Evolutionary conservation across 2,888 invertebrate genomes (phyloP), one percentile per base, ranked within the genome.

Genomic region (Drosophila sordidula): DNA sequence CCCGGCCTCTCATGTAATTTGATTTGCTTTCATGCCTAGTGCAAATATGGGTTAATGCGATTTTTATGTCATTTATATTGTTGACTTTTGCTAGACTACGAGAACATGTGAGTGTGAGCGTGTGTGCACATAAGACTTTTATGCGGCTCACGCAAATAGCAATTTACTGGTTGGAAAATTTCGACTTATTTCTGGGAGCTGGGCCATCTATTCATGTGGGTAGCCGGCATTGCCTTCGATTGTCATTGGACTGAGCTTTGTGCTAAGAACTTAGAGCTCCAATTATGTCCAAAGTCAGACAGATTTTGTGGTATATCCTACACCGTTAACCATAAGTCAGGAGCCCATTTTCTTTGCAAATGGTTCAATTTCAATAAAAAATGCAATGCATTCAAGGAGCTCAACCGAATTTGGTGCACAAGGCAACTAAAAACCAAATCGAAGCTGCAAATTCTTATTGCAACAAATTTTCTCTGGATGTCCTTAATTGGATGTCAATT

Each of bases 11-110:
- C 57, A 63, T 69, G 78, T 85, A 87, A 89, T 87, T 84, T 87
- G 78, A 82, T 85, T 87, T 82, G 70, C 61, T 71, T 80, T 72
- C 78, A 64, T 69, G 75, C 74, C 76, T 71, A 85, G 72, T 73
- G 77, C 85, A 78, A 88, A 87, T 89, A 81, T 89, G 77, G 87
- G 89, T 86, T 87, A 87, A 89, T 87, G 86, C 81, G 81, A 89
- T 88, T 89, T 84, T 81, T 89, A 86, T 88, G 89, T 89, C 78
- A 84, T 80, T 72, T 74, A 81, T 86, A 80, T 75, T 57, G 74
- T 80, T 68, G 73, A 74, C 67, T 67, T 66, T 64, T 14, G 56
- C 54, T 14, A 59, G 56, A 52, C 64, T 44, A 32, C 49, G 32
- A 52, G 32, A 52, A 25, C 29, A 36, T 61, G 52, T 39, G 39